A percentile compares a stretch with the other conserved stretches of the same genome.
Conservation (phyloP, 2,797 vertebrate species). For the Acomys russatus region DNA sequence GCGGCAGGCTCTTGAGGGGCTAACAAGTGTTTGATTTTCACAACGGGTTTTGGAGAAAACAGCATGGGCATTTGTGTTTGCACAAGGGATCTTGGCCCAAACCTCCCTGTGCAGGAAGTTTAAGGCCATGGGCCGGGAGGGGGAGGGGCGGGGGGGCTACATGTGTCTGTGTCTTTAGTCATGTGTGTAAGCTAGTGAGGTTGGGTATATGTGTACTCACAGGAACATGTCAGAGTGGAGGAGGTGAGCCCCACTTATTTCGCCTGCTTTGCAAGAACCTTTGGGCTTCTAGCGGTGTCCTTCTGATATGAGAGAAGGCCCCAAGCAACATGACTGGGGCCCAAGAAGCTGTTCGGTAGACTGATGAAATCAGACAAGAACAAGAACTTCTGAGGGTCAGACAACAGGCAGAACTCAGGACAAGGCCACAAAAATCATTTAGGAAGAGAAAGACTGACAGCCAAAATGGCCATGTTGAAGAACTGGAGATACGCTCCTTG, state of each 20-base stretch:
- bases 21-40: slow-evolving; percentile 84
- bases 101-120: not conserved
- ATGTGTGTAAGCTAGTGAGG: not conserved
- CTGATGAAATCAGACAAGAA: not conserved
- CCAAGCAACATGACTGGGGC: not conserved
- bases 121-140: not conserved
- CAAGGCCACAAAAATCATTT: not conserved
- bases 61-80: slow-evolving; percentile 60
- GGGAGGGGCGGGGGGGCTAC: too few relatives aligned
- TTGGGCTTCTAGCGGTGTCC: not conserved
- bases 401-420: not conserved
- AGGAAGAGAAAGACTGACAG: not conserved
- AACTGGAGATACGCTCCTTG: not conserved
- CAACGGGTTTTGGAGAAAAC: slow-evolving; percentile 70
- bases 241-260: not conserved
- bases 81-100: slow-evolving; percentile 37
- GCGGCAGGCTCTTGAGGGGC: slow-evolving; percentile 51
- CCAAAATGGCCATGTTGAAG: not conserved
- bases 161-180: not conserved
- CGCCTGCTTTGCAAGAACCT: not conserved
- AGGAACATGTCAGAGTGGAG: not conserved
- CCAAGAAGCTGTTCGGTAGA: not conserved
- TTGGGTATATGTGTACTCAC: not conserved
- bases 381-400: not conserved
- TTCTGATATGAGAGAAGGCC: not conserved